Base-by-base conservation (phyloP, 2,113 vertebrate species). In the Patagioenas fasciata region DNA sequence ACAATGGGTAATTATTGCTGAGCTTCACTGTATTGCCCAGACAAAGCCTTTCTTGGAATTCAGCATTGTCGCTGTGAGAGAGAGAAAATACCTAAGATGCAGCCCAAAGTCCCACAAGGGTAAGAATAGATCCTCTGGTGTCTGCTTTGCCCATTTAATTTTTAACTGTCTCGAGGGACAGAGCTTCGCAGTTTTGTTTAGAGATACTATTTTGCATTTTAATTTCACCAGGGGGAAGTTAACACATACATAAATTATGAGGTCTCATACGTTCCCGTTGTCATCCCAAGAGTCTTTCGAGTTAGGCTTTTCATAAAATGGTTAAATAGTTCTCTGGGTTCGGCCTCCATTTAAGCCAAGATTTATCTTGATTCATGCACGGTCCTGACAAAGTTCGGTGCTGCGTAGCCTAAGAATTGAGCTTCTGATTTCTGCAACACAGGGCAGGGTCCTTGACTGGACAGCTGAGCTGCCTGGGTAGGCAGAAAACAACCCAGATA, bases 1-100 rank as follows among this genome's bases (percentile, higher is more conserved):
- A 96, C 92, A 97, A 97, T 91, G 95, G 88, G 91, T 91, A 94
- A 92, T 94, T 96, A 94, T 94, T 95, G 96, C 94, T 92, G 93
- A 81, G 95, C 86, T 89, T 51, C 73, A 28, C 88, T 95, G 92
- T 74, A 54, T 64, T n/a, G 50, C 93, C 82, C 86, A 93, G 95
- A 87, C 85, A 93, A 65, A 85, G 57, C 79, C 92, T 91, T 96
- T 91, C 94, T 95, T 81, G 93, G 96, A 94, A 87, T 77, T 92
- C 67, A 38, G 93, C 95, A 80, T 88, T 88, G 94, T 96, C 57
- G 64, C 80, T 78, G 48, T 62, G 78, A 77, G 85, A 95, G 65
- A 65, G 10, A 90, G 87, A 81, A 95, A 92, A 94, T 94, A 96
- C 93, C 91, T 96, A 86, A 3, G 0, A 66, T 73, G 71, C 56